A percentile compares a stretch with the other conserved stretches of the same genome.
phyloP scores from a whole-genome alignment of 2,888 invertebrate genomes.

The Zygothrica quintamaculata region DNA sequence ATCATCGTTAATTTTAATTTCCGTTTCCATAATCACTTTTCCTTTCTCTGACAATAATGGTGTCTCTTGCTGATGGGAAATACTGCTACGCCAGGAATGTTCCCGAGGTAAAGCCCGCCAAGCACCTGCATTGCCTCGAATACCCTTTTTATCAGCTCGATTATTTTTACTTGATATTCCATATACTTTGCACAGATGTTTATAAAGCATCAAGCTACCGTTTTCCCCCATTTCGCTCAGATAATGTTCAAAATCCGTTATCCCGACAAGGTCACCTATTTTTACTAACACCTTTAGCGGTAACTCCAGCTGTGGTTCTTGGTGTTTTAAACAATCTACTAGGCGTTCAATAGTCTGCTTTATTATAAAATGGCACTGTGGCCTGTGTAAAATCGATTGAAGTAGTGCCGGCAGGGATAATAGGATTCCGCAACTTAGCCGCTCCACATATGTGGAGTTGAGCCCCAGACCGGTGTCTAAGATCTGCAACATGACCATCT shows the following conservation, averaged over 20 bases:
- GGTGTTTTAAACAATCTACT: slow-evolving; percentile 86
- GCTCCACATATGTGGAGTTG: slow-evolving; percentile 85
- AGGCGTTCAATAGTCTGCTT: slow-evolving; percentile 86
- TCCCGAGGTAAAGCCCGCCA: slow-evolving; percentile 73
- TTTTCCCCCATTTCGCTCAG: slow-evolving; percentile 79
- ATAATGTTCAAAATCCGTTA: slow-evolving; percentile 87
- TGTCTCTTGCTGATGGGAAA: slow-evolving; percentile 49
- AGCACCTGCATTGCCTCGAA: slow-evolving; percentile 53
- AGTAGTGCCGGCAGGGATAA: slow-evolving; percentile 88
- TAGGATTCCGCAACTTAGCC: slow-evolving; percentile 88
- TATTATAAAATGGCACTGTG: slow-evolving; percentile 85
- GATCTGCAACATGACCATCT: slow-evolving; percentile 88
- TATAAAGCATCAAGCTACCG: slow-evolving; percentile 86
- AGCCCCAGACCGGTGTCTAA: slow-evolving; percentile 88
- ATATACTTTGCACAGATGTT: slow-evolving; percentile 87
- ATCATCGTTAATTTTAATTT: slow-evolving; percentile 92
- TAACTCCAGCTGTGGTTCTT: slow-evolving; percentile 88
- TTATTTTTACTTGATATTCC: slow-evolving; percentile 72
- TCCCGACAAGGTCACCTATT: slow-evolving; percentile 89
- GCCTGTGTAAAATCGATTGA: slow-evolving; percentile 85
- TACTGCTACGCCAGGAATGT: slow-evolving; percentile 74
- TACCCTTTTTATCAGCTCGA: slow-evolving; percentile 1
- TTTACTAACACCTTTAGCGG: slow-evolving; percentile 89
- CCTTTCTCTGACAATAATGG: slow-evolving; percentile 83
- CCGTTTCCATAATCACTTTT: slow-evolving; percentile 92